Evolutionary conservation across 2,797 vertebrate species (phyloP).

Genomic region (Rhabdophis nuchalis): DNA sequence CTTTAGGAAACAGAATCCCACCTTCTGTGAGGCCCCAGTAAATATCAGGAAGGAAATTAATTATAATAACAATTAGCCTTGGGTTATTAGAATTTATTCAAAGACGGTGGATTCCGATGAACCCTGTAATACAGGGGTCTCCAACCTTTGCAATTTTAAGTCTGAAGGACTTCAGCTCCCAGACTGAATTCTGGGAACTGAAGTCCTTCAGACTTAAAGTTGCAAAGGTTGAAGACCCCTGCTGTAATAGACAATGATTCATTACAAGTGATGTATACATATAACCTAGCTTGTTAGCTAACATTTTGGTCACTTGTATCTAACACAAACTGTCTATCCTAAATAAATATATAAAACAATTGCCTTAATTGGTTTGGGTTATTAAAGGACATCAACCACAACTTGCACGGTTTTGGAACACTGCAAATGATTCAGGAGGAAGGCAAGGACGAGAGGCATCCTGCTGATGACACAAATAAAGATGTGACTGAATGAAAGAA

Average conservation of each 20-base stretch:
- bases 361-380: neutral
- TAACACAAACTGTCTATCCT: neutral
- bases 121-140: neutral
- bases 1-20: neutral
- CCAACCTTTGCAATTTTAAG: too few species aligned
- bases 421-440: conserved; percentile 2
- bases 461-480: neutral
- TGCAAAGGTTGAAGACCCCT: too few species aligned
- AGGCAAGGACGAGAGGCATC: neutral
- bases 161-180: too few species aligned
- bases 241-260: neutral
- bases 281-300: neutral
- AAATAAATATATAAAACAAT: conserved; percentile 7
- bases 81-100: neutral
- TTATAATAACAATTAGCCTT: neutral
- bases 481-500: neutral
- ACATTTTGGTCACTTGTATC: neutral
- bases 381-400: conserved; percentile 1
- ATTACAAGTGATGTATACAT: neutral
- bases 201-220: too few species aligned
- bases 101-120: neutral
- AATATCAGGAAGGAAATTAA: neutral
- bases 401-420: neutral
- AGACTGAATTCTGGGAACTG: too few species aligned
- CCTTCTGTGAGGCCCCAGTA: neutral